These are phyloP conservation scores for Dryas iulia DNA, from an alignment of 1,140 invertebrate genomes.

Conservation along the genomic window DNA sequence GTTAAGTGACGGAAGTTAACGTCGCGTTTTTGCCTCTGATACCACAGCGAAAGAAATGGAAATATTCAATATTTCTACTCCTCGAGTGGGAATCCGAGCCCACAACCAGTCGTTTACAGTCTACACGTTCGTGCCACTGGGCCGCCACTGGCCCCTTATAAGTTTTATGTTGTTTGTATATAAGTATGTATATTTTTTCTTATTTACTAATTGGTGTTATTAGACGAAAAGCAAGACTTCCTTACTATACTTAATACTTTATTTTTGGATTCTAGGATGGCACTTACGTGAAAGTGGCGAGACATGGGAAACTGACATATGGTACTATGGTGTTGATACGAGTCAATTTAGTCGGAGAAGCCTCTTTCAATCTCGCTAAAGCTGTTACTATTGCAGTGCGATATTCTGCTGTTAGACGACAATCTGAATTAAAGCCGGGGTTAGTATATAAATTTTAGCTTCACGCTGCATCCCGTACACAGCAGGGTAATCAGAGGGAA, in stretches of 20 bases:
- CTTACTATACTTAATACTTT: not conserved
- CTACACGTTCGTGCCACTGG: too few species aligned
- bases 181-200: too few species aligned
- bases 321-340: conserved; percentile 97
- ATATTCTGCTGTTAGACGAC: conserved; percentile 93
- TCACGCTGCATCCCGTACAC: too few species aligned
- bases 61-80: too few species aligned
- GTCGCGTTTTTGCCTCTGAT: too few species aligned
- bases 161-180: not conserved
- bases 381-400: conserved; percentile 91
- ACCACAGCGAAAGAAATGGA: too few species aligned
- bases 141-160: too few species aligned
- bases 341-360: conserved; percentile 88
- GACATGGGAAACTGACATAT: conserved; percentile 91
- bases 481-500: too few species aligned
- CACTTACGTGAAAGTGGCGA: conserved; percentile 90
- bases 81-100: too few species aligned
- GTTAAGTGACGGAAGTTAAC: too few species aligned
- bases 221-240: not conserved
- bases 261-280: conserved; percentile 84
- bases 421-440: conserved; percentile 90
- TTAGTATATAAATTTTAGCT: conserved; percentile 52
- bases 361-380: conserved; percentile 86
- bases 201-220: not conserved
- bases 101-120: too few species aligned